Conservation (phyloP, 2,113 vertebrate genomes). For the Daphoenositta chrysoptera region DNA sequence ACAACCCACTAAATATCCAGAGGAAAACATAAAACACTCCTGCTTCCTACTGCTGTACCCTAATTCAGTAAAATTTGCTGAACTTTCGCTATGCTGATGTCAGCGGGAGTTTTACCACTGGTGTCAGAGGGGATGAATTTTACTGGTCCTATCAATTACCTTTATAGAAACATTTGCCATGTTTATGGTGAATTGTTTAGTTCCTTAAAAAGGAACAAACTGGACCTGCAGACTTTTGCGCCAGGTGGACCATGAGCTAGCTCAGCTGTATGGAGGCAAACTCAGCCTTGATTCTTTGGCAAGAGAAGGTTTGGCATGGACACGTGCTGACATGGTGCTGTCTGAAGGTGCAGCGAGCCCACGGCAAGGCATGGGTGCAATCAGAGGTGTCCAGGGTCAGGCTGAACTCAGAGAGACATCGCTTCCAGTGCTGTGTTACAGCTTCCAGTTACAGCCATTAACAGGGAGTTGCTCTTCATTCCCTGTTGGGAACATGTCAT, state of each 20-base stretch:
- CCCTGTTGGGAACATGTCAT: background rate
- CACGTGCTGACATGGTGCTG: rapidly evolving
- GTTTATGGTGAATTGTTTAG: background rate
- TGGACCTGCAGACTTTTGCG: background rate
- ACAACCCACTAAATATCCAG: background rate
- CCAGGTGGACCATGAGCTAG: background rate
- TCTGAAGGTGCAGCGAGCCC: background rate
- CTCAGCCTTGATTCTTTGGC: background rate
- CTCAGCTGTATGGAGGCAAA: background rate
- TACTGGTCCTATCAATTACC: background rate
- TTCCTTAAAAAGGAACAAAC: background rate
- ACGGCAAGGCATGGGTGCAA: rapidly evolving
- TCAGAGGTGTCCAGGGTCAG: background rate
- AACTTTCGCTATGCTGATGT: background rate
- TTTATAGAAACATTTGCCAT: background rate
- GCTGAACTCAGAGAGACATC: background rate
- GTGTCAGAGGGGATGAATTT: background rate
- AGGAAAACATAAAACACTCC: background rate
- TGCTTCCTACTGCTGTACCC: background rate
- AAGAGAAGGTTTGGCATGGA: background rate
- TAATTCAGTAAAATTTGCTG: background rate
- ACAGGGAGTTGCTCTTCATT: background rate
- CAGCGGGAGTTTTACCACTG: background rate
- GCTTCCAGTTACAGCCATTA: background rate
- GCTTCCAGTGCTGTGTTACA: background rate